Evolutionary conservation across 2,888 invertebrate species (phyloP).

Genomic region (Phyto melanocephala): DNA sequence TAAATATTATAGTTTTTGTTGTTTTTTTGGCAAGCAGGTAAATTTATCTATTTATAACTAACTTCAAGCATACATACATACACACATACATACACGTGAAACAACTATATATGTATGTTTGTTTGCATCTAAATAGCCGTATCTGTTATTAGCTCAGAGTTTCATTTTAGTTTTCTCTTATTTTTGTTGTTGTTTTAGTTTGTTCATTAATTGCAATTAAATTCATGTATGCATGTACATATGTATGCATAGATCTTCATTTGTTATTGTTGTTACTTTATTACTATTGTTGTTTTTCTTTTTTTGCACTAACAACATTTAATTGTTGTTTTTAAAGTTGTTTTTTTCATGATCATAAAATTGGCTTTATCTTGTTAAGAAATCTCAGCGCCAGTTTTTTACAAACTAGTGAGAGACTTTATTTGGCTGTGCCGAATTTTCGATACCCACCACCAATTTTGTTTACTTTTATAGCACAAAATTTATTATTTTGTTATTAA

Average conservation of each 20-base stretch:
- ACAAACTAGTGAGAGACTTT: too few relatives aligned
- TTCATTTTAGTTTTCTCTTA: conserved; percentile 23
- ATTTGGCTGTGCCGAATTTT: too few relatives aligned
- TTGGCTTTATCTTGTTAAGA: conserved; percentile 37
- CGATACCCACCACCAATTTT: too few relatives aligned
- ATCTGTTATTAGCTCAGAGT: conserved; percentile 27
- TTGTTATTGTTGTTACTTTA: conserved; percentile 6
- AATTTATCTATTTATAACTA: conserved; percentile 40
- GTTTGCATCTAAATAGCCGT: too few relatives aligned
- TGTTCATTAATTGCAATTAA: conserved; percentile 42
- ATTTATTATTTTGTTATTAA: too few relatives aligned
- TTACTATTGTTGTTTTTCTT: conserved; percentile 1
- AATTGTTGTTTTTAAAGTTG: conserved; percentile 18
- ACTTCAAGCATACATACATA: conserved; percentile 21
- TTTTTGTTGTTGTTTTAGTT: background rate
- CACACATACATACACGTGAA: too few relatives aligned
- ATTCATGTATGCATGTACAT: conserved; percentile 28
- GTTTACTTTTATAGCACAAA: too few relatives aligned
- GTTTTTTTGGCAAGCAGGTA: conserved; percentile 25
- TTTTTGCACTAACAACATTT: background rate
- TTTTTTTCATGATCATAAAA: conserved; percentile 38
- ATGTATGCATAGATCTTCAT: too few relatives aligned
- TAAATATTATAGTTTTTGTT: background rate
- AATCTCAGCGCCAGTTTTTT: conserved; percentile 44
- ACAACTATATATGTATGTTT: too few relatives aligned